Conservation (phyloP, 2,797 vertebrate species). For the Cryptoprocta ferox region DNA sequence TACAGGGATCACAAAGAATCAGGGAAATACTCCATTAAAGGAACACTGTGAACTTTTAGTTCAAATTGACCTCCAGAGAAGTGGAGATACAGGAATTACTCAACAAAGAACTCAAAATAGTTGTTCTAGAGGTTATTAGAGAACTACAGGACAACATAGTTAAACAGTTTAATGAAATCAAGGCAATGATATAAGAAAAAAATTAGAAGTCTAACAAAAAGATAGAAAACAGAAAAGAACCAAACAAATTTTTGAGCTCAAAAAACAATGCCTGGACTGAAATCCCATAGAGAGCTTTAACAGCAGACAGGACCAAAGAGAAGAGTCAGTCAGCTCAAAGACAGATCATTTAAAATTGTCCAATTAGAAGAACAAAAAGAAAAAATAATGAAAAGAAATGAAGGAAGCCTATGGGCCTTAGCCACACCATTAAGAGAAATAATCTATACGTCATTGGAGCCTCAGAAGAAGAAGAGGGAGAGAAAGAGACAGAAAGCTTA, state of each 20-base stretch:
- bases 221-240: not conserved
- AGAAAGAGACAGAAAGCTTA: not conserved
- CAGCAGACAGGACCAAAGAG: not conserved
- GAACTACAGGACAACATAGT: not conserved
- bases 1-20: not conserved
- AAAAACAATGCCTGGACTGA: not conserved
- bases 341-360: not conserved
- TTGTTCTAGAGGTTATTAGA: not conserved
- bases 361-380: not conserved
- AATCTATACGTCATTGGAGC: not conserved
- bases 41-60: not conserved
- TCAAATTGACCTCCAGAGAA: not conserved
- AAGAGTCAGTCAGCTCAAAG: not conserved
- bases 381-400: not conserved
- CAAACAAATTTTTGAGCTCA: not conserved
- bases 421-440: not conserved
- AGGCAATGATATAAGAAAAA: not conserved
- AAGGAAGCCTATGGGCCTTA: not conserved
- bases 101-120: not conserved
- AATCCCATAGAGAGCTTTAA: not conserved
- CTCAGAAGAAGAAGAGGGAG: not conserved
- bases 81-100: not conserved
- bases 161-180: not conserved
- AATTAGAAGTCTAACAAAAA: not conserved
- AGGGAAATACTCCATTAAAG: not conserved